Conservation (phyloP, 1,140 invertebrate genomes). For the Anastrepha ludens region DNA sequence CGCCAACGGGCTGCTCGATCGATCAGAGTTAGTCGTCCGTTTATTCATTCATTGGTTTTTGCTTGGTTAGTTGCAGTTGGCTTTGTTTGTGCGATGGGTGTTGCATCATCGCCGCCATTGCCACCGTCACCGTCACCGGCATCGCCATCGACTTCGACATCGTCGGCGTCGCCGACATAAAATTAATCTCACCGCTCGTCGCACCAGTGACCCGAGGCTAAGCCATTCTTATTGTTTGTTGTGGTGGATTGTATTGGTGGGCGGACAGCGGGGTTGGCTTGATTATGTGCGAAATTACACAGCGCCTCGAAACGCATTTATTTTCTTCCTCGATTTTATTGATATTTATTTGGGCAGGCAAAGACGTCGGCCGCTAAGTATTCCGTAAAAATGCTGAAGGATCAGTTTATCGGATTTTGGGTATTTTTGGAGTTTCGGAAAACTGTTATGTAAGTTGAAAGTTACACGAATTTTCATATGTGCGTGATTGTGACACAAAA, state of each 20-base stretch:
- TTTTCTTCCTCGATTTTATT: constrained; percentile 35
- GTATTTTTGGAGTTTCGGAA: not conserved
- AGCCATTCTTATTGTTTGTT: not conserved
- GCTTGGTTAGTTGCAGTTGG: not conserved
- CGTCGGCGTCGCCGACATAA: constrained; percentile 16
- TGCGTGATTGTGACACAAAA: not conserved
- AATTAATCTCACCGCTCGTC: constrained; percentile 44
- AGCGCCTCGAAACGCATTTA: constrained; percentile 48
- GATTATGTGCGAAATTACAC: constrained; percentile 52
- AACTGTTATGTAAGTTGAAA: not conserved
- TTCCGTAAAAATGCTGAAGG: constrained; percentile 19
- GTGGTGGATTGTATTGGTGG: constrained; percentile 11
- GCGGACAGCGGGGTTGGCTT: constrained; percentile 44
- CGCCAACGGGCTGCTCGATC: constrained; percentile 43
- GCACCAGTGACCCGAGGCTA: constrained; percentile 28
- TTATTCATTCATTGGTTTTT: constrained; percentile 11
- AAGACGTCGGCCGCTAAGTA: not conserved
- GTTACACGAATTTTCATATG: not conserved
- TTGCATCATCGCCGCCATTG: constrained; percentile 44
- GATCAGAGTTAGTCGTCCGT: constrained; percentile 49
- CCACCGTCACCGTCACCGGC: not conserved
- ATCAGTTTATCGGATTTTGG: not conserved
- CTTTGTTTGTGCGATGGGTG: not conserved
- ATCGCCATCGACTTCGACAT: not conserved
- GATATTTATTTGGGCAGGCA: constrained; percentile 24